A percentile compares a stretch with the other conserved stretches of the same genome.
Conservation (phyloP, 30 jellyfish, hydroid and myxozoan species). For the Rhopilema esculentum region DNA sequence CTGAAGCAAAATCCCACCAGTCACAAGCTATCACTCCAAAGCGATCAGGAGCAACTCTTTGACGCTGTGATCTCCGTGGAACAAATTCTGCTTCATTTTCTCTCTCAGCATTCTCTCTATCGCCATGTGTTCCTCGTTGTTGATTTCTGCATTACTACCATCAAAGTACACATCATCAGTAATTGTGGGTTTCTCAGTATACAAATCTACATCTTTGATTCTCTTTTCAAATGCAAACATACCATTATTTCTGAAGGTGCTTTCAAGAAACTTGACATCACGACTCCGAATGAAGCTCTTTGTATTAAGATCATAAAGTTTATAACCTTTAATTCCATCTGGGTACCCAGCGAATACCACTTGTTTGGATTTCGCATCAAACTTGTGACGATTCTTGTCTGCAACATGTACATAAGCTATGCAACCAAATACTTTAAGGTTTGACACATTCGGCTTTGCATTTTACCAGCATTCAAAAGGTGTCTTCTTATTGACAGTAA, state of each 20-base stretch:
- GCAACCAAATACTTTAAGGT: slow-evolving; percentile 59
- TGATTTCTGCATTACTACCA: background rate
- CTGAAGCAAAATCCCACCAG: slow-evolving; percentile 67
- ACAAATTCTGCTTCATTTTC: background rate
- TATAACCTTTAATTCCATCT: slow-evolving; percentile 33
- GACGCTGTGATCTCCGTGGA: slow-evolving; percentile 26
- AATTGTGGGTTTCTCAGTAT: background rate
- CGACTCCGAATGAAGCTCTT: slow-evolving; percentile 1
- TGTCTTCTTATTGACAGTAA: slow-evolving; percentile 30
- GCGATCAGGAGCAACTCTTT: slow-evolving; percentile 42
- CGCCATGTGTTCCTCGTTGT: background rate
- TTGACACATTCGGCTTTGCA: slow-evolving; percentile 34
- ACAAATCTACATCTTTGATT: background rate
- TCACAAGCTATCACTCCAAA: slow-evolving; percentile 36
- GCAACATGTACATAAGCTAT: slow-evolving; percentile 40
- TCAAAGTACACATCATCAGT: background rate
- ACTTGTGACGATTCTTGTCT: slow-evolving; percentile 24
- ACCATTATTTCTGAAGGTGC: background rate
- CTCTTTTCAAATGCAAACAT: background rate
- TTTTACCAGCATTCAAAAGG: slow-evolving; percentile 61
- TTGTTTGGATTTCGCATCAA: slow-evolving; percentile 26
- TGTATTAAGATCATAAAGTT: slow-evolving; percentile 3
- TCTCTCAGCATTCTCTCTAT: slow-evolving; percentile 7
- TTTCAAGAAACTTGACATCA: slow-evolving; percentile 8
- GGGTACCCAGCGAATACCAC: slow-evolving; percentile 36